A percentile compares a stretch with the other conserved stretches of the same genome.
These are phyloP conservation scores for Pantherophis vulpinus DNA, from an alignment of 2,797 vertebrate species.

Conservation along the genomic window DNA sequence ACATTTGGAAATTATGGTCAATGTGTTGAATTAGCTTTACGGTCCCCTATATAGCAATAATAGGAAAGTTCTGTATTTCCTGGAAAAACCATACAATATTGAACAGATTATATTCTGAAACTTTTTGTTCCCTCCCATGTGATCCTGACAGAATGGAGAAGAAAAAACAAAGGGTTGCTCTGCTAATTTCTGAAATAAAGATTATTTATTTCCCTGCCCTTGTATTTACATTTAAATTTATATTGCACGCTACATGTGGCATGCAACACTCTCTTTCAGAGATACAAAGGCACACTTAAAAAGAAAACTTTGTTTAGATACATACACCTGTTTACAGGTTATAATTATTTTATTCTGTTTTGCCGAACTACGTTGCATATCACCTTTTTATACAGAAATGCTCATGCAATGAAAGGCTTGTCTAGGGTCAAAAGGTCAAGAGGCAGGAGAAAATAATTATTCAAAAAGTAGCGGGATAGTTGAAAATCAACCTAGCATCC, in stretches of 20 bases:
- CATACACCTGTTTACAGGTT: not conserved
- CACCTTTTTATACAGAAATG: not conserved
- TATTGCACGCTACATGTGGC: not conserved
- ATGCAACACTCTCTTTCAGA: not conserved
- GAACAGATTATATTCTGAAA: constrained; percentile 67
- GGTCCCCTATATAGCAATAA: not conserved
- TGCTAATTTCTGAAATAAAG: not conserved
- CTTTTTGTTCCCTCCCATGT: constrained; percentile 75
- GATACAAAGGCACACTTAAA: rapidly evolving
- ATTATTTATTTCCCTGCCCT: not conserved
- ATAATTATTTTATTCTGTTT: not conserved
- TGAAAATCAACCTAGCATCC: not conserved
- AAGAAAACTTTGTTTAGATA: not conserved
- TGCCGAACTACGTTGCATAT: too few species aligned
- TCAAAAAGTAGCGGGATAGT: not conserved
- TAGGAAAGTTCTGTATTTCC: constrained; percentile 11
- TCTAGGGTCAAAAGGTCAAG: not conserved
- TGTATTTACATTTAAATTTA: not conserved
- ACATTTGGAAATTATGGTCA: constrained; percentile 42
- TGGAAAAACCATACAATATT: constrained; percentile 25
- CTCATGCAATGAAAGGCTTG: not conserved
- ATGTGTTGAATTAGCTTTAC: not conserved
- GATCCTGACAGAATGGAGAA: constrained; percentile 57
- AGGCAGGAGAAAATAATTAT: not conserved
- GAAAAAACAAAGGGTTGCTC: constrained; percentile 36